Conservation (phyloP, 2,888 invertebrate species). For the Incurvaria masculella region DNA sequence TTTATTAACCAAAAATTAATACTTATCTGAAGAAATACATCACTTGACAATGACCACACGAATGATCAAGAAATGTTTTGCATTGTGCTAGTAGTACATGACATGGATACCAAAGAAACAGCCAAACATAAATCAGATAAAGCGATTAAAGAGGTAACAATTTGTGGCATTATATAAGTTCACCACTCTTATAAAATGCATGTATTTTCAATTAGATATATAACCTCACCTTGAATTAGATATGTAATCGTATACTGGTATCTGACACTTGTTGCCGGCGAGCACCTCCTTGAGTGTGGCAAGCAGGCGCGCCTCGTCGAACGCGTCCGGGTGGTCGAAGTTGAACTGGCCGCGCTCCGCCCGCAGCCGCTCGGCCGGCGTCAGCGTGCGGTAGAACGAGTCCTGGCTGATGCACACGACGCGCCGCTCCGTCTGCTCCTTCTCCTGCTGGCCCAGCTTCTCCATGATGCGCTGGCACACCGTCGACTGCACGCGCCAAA, state of each 20-base stretch:
- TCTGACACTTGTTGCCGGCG: constrained; percentile 81
- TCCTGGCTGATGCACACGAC: constrained; percentile 96
- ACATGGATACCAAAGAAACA: too few species aligned
- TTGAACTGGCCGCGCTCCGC: constrained; percentile 92
- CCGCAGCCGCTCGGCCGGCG: constrained; percentile 71
- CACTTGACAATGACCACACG: too few species aligned
- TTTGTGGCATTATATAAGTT: too few species aligned
- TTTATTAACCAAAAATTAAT: too few species aligned
- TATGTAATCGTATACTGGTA: constrained; percentile 93
- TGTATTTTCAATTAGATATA: too few species aligned
- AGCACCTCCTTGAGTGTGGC: constrained; percentile 79
- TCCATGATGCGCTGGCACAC: constrained; percentile 98
- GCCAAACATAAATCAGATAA: too few species aligned
- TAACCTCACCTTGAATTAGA: constrained; percentile 77
- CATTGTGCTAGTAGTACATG: too few species aligned
- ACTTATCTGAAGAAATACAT: too few species aligned
- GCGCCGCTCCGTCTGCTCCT: constrained; percentile 83
- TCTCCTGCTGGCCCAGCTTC: constrained; percentile 88
- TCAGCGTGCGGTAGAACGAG: constrained; percentile 91
- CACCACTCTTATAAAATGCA: too few species aligned
- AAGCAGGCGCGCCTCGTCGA: constrained; percentile 84
- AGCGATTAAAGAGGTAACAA: too few species aligned
- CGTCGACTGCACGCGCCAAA: constrained; percentile 85
- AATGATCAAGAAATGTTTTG: too few species aligned
- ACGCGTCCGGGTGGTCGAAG: constrained; percentile 98